Base-by-base conservation (phyloP, 2,113 vertebrate genomes). In the Anarhynchus alexandrinus region DNA sequence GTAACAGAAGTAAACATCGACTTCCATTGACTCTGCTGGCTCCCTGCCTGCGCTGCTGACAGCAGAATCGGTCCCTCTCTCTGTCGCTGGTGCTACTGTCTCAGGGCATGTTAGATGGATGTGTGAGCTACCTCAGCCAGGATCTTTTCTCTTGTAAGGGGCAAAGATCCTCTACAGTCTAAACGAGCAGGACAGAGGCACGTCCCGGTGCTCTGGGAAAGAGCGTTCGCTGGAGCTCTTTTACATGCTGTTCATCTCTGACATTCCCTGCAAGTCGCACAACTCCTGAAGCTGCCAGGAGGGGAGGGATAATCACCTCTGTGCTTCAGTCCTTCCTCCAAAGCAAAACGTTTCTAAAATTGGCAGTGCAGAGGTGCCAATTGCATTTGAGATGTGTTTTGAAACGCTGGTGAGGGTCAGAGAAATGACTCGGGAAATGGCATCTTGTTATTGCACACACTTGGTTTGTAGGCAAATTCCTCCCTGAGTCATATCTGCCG, bases 271-370 rank as follows among this genome's bases (percentile, higher is more conserved):
- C 84, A 82, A 94, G 81, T 57, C 16, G 6, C 65, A 87, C 7
- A 11, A 47, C 81, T 91, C 66, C 88, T 86, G 93, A 82, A 91
- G 74, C 78, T 94, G 89, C 95, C 87, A 85, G 81, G 83, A 93
- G 71, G 42, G 65, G 85, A 86, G 58, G 92, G 77, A 95, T 78
- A 87, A 97, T 89, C 94, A 96, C 96, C 82, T 86, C 90, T 79
- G 88, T 51, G 88, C 85, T 94, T 83, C 77, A 92, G 79, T 21
- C 69, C 82, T 90, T 90, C 78, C 86, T 96, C 85, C 86, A 91
- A 96, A 95, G 71, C 83, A 96, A 93, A 97, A 76, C 0, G 21
- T 93, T 96, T 87, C 92, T 97, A 96, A 97, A 96, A 95, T 77
- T 77, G 88, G 72, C 80, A 93, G 74, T 2, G 10, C 20, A 36